These are phyloP conservation scores for Nylanderia fulva DNA, from an alignment of 1,140 invertebrate species.

Conservation along the genomic window DNA sequence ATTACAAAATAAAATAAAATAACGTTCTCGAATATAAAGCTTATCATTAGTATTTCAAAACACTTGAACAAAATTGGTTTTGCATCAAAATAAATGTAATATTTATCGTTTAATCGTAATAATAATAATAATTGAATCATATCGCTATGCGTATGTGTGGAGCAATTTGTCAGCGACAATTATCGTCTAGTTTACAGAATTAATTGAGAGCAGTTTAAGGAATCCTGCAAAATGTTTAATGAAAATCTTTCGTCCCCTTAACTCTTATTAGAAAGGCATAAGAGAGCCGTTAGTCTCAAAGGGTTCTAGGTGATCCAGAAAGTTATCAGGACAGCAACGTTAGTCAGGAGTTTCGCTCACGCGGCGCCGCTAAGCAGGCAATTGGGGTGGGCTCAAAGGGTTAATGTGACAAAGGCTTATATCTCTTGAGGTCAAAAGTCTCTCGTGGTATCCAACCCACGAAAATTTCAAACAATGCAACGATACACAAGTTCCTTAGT, in stretches of 20 bases:
- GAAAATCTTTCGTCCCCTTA: neutral
- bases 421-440: conserved; percentile 49
- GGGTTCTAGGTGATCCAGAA: conserved; percentile 76
- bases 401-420: conserved; percentile 73
- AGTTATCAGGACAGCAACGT: conserved; percentile 74
- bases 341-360: conserved; percentile 52
- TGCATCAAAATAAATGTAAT: neutral
- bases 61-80: neutral
- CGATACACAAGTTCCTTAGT: conserved; percentile 1
- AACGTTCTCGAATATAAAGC: no score
- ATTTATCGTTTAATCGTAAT: neutral
- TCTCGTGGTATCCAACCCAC: neutral
- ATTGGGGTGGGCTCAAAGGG: conserved; percentile 63
- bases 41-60: no score
- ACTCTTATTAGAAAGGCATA: conserved; percentile 73
- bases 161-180: conserved; percentile 24
- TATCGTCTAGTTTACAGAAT: neutral
- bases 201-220: neutral
- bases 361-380: neutral
- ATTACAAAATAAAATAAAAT: no score
- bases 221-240: neutral
- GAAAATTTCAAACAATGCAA: conserved; percentile 29
- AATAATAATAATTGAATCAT: conserved; percentile 21
- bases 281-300: conserved; percentile 67
- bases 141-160: neutral